Percentiles rank a stretch among this genome's conserved stretches.
Evolutionary conservation across 2,888 invertebrate genomes (phyloP).

Genomic region (Podotricha telesiphe): DNA sequence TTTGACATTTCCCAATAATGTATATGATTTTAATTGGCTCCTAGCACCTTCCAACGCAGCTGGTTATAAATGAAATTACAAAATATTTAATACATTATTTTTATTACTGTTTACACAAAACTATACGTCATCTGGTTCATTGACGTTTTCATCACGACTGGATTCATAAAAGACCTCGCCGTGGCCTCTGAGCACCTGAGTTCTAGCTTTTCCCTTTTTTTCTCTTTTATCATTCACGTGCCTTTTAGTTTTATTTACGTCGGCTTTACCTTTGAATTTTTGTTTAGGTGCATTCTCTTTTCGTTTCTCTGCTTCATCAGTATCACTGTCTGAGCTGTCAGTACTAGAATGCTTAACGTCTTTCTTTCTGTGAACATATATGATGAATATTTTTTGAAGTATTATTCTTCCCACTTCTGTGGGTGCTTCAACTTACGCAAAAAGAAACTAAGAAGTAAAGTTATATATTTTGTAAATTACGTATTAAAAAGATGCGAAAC

Average conservation of each 20-base stretch:
- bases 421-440: no score
- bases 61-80: background rate
- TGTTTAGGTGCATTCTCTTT: conserved; percentile 22
- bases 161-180: conserved; percentile 66
- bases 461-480: no score
- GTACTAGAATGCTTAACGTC: conserved; percentile 44
- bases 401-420: no score
- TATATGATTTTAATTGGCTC: no score
- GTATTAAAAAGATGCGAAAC: no score
- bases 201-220: background rate
- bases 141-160: conserved; percentile 72
- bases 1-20: no score
- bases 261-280: conserved; percentile 31
- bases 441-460: no score
- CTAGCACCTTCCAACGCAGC: background rate
- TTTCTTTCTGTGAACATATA: conserved; percentile 17
- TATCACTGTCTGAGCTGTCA: conserved; percentile 43
- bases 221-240: conserved; percentile 23
- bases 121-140: conserved; percentile 65
- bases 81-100: conserved; percentile 39
- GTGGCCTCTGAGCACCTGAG: conserved; percentile 13
- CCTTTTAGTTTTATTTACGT: conserved; percentile 31
- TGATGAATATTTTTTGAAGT: background rate
- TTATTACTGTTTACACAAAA: background rate
- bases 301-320: conserved; percentile 32